Base-by-base conservation (phyloP, 2,888 invertebrate species). In the Chymomyza fuscimana region DNA sequence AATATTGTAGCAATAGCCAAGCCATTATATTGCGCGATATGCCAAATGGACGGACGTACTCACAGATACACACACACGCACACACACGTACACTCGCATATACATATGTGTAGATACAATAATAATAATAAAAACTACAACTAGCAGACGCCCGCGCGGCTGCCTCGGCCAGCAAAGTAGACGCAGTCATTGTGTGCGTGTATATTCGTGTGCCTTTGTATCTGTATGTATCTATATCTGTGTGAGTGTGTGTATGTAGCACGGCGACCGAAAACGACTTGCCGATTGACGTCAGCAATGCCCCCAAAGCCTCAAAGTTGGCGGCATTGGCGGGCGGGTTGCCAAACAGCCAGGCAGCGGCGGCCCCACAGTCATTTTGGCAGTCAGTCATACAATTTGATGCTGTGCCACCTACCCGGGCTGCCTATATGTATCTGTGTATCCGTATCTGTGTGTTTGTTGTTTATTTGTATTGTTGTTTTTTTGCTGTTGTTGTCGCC, bases 241-340 rank as follows among this genome's bases (percentile, higher is more conserved):
- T 60, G 36, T 65, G 16, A 16, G 54, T 70, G 46, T 74, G 74
- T 78, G 63, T 87, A 88, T 83, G 85, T 83, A 68, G 83, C 83
- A 84, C 88, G 86, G 78, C 87, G 89, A 82, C 87, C 87, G 89
- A 85, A 86, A 87, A 82, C 88, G 88, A 87, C 86, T 89, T 73
- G 75, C 77, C 89, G 67, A 90, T 90, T 90, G 90, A 91, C 90
- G 90, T 90, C 90, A 91, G 90, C 90, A 91, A 88, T 91, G 91
- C 91, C 91, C 90, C 91, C 91, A 90, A 90, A 87, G 89, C 81
- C 78, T 67, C 76, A 63, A 65, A 32, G 32, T 32, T 32, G 32
- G 32, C 32, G 32, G 32, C 32, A 32, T 32, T 73, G 73, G 74
- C 87, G 80, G 82, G 87, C 83, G 83, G 82, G 82, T 65, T 88